Evolutionary conservation across 2,797 vertebrate species (phyloP).

Genomic region (Takifugu ocellatus): DNA sequence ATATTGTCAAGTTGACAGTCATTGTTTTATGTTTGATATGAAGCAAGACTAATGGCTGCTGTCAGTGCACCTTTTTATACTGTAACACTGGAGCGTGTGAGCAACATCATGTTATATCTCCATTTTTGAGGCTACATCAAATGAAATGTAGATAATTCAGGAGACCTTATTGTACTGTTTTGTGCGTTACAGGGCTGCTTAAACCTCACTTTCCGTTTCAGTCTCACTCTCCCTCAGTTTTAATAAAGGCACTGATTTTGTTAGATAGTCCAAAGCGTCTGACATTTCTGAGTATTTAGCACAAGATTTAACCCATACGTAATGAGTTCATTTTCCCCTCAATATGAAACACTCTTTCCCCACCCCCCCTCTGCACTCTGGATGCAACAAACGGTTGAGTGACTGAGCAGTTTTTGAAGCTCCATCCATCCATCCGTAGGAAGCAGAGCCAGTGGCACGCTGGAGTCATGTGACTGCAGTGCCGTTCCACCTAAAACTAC

Average conservation of each 20-base stretch:
- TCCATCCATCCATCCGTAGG: slow-evolving; percentile 31
- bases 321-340: slow-evolving; percentile 3
- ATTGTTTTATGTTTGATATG: slow-evolving; percentile 19
- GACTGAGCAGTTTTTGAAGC: slow-evolving; percentile 45
- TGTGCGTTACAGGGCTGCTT: no score
- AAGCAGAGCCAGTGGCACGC: slow-evolving; percentile 50
- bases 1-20: slow-evolving; percentile 10
- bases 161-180: no score
- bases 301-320: not conserved
- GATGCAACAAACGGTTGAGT: slow-evolving; percentile 29
- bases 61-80: slow-evolving; percentile 5
- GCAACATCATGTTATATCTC: no score
- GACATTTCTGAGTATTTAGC: no score
- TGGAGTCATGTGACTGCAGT: slow-evolving; percentile 52
- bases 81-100: not conserved
- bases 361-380: slow-evolving; percentile 16
- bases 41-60: slow-evolving; percentile 7
- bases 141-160: no score
- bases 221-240: no score
- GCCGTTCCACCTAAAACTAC: slow-evolving; percentile 40
- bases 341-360: slow-evolving; percentile 14
- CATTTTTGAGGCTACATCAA: no score
- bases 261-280: no score
- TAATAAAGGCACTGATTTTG: no score
- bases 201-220: no score